phyloP scores from a whole-genome alignment of 2,113 vertebrate species.

The Echinops telfairi region DNA sequence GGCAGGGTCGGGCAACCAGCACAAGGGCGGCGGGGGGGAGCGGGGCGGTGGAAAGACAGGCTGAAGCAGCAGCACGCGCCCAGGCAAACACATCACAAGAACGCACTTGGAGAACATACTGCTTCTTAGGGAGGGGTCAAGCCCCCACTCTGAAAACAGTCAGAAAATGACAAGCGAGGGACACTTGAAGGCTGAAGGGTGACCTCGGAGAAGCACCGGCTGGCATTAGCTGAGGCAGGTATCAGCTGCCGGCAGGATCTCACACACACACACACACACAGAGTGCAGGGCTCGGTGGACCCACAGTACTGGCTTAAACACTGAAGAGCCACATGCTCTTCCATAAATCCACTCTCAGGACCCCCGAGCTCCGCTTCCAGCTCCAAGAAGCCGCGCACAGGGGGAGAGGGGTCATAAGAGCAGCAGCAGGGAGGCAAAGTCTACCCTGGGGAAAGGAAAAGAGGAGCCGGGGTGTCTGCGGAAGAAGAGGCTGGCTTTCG shows the following conservation, averaged over 20 bases:
- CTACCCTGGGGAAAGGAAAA: neutral
- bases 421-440: neutral
- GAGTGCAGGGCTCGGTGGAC: neutral
- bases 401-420: neutral
- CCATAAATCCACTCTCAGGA: neutral
- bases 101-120: conserved; percentile 1
- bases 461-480: rapidly evolving
- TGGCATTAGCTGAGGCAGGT: conserved; percentile 17
- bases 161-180: conserved; percentile 66
- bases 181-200: conserved; percentile 3
- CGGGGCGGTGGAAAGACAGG: neutral
- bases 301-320: neutral
- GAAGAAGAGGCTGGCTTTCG: neutral
- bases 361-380: neutral
- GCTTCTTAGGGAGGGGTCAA: conserved; percentile 13
- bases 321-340: neutral
- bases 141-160: conserved; percentile 36
- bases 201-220: neutral
- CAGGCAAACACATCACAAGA: conserved; percentile 34
- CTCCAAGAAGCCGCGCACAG: neutral
- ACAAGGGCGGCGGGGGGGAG: neutral
- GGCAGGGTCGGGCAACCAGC: conserved; percentile 33
- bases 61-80: neutral
- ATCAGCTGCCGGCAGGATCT: conserved; percentile 27
- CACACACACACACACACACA: neutral